Evolutionary conservation across 2,888 invertebrate species (phyloP).

Genomic region (Tenthredo livida): DNA sequence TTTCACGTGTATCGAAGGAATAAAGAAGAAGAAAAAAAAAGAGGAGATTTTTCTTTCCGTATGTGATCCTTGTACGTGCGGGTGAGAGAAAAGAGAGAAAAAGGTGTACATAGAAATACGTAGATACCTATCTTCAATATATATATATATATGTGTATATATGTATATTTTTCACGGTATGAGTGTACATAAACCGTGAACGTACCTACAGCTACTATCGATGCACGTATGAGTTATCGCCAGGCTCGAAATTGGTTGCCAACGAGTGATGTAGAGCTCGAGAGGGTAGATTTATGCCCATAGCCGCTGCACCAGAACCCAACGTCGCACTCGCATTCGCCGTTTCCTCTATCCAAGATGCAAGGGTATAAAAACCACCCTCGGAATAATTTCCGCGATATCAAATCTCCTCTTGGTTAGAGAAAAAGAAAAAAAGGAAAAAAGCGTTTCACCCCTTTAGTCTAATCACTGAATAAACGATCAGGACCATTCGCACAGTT

Average conservation of each 20-base stretch:
- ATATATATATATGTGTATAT: slow-evolving; percentile 42
- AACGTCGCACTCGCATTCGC: not conserved
- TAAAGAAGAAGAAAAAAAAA: not conserved
- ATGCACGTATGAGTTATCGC: slow-evolving; percentile 77
- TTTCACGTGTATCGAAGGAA: not conserved
- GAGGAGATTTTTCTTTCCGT: not conserved
- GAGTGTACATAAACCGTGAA: slow-evolving; percentile 12
- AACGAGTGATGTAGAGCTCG: slow-evolving; percentile 76
- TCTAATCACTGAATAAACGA: no score
- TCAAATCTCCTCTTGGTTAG: not conserved
- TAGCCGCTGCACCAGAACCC: slow-evolving; percentile 11
- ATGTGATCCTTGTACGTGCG: not conserved
- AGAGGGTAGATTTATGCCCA: slow-evolving; percentile 45
- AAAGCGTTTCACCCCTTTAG: not conserved
- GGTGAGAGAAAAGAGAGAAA: not conserved
- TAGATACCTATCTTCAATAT: not conserved
- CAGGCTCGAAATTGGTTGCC: slow-evolving; percentile 77
- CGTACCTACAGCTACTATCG: slow-evolving; percentile 68
- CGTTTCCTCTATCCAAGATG: not conserved
- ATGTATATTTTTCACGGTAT: slow-evolving; percentile 56
- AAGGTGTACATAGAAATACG: not conserved
- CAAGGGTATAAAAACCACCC: not conserved
- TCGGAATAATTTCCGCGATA: not conserved
- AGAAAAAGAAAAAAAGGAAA: not conserved
- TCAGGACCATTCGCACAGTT: not conserved